phyloP scores from a whole-genome alignment of 2,888 invertebrate species.

The Ichneumoninae sp. region DNA sequence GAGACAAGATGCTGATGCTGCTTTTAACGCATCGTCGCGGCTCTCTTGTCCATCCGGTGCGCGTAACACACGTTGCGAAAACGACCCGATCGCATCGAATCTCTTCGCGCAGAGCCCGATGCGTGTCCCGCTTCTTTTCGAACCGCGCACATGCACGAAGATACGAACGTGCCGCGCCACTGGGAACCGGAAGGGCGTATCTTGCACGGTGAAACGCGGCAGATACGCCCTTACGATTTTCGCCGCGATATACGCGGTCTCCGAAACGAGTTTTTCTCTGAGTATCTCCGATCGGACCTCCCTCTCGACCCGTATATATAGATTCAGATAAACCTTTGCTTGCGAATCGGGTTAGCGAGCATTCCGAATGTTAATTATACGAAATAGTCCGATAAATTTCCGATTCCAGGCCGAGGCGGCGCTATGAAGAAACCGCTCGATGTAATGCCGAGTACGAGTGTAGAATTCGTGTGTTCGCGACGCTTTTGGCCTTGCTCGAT shows the following conservation, averaged over 20 bases:
- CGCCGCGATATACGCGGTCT: not conserved
- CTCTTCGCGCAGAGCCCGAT: constrained; percentile 31
- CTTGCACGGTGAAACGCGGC: not conserved
- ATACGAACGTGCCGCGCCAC: constrained; percentile 4
- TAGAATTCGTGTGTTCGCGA: not conserved
- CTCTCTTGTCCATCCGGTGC: constrained; percentile 25
- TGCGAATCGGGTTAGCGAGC: not conserved
- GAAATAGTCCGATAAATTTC: not conserved
- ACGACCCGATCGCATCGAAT: constrained; percentile 40
- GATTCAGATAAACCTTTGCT: constrained; percentile 41
- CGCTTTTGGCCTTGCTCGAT: not conserved
- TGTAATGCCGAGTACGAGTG: not conserved
- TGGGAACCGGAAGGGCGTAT: not conserved
- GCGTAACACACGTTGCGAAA: constrained; percentile 24
- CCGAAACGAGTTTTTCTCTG: constrained; percentile 41
- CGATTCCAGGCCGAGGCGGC: not conserved
- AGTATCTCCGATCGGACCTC: constrained; percentile 33
- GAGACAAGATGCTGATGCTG: constrained; percentile 39
- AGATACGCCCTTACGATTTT: not conserved
- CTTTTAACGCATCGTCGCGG: constrained; percentile 1
- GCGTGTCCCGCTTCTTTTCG: constrained; percentile 24
- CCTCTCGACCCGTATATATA: constrained; percentile 19
- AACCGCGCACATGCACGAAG: constrained; percentile 12
- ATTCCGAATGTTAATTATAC: constrained; percentile 1
- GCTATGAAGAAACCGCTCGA: constrained; percentile 14